Evolutionary conservation across 2,113 vertebrate genomes (phyloP), one percentile per base, ranked within the genome.

Genomic region (Turdus rufiventris): DNA sequence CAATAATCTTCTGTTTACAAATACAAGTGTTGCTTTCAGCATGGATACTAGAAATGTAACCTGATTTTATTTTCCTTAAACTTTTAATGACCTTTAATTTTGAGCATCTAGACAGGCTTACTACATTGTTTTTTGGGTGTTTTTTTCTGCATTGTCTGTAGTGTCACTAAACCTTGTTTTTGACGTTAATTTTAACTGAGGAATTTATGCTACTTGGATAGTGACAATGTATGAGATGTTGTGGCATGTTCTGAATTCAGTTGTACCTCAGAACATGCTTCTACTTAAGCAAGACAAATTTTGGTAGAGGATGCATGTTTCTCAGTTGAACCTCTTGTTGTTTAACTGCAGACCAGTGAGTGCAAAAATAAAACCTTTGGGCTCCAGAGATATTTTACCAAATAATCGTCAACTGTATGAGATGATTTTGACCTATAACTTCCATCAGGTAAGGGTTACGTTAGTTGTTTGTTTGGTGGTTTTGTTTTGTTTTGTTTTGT

Each of bases 321-420:
- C 54, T 73, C 56, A 94, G 33, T 23, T 62, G 9, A 51, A 42
- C 5, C 9, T 93, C 83, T 65, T 91, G 15, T 70, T 88, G n/a
- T 34, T 87, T 94, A 65, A 77, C 95, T 97, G 60, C 95, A 99
- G 99, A 63, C 99, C 99, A 21, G 63, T 99, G 79, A 99, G 97
- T 97, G 98, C 98, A 65, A 99, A 99, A 97, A 99, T 98, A 91
- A 99, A 98, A 97, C 98, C 99, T 42, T 98, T 99, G 90, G 99
- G 99, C 89, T 71, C 94, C 90, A 98, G 99, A 94, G 99, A 99
- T 87, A 94, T 99, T 95, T 97, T 99, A 79, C 99, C 99, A 89
- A 99, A 99, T 97, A 99, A 98, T 97, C 98, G 99, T 72, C 99
- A 99, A 84, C 97, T 99, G 26, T 99, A 99, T 76, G 99, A 99